Percentiles rank a stretch among this genome's conserved stretches.
phyloP scores from a whole-genome alignment of 2,888 invertebrate genomes.

The Tenthredo notha region DNA sequence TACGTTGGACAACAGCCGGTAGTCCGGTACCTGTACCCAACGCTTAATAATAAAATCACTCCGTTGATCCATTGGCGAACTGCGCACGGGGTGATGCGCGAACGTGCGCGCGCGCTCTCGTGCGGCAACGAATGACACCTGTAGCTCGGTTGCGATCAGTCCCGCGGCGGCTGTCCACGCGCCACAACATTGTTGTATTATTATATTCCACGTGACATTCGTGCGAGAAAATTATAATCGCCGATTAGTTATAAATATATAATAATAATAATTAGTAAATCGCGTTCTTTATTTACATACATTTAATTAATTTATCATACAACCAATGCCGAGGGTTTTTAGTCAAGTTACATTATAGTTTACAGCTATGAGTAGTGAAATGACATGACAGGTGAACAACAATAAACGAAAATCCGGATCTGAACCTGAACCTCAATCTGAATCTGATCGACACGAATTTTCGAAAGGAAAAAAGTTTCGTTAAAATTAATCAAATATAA shows the following conservation, averaged over 20 bases:
- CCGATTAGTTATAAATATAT: not conserved
- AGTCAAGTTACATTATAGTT: not conserved
- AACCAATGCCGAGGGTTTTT: not conserved
- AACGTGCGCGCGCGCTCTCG: constrained; percentile 55
- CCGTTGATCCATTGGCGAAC: constrained; percentile 47
- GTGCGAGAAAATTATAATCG: constrained; percentile 17
- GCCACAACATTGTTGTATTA: constrained; percentile 62
- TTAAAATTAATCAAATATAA: not conserved
- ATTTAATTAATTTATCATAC: not conserved
- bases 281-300: not conserved
- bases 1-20: not conserved
- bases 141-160: constrained; percentile 75
- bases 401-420: constrained; percentile 15
- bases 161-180: constrained; percentile 76
- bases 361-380: not conserved
- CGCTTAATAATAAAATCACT: not conserved
- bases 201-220: constrained; percentile 56
- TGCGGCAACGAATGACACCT: constrained; percentile 72
- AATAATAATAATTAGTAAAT: not conserved
- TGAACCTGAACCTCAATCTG: not conserved
- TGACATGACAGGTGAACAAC: constrained; percentile 1
- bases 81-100: constrained; percentile 56
- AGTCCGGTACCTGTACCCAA: not conserved
- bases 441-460: not conserved
- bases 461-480: not conserved